phyloP scores from a whole-genome alignment of 2,113 vertebrate genomes.

The Mixornis gularis region DNA sequence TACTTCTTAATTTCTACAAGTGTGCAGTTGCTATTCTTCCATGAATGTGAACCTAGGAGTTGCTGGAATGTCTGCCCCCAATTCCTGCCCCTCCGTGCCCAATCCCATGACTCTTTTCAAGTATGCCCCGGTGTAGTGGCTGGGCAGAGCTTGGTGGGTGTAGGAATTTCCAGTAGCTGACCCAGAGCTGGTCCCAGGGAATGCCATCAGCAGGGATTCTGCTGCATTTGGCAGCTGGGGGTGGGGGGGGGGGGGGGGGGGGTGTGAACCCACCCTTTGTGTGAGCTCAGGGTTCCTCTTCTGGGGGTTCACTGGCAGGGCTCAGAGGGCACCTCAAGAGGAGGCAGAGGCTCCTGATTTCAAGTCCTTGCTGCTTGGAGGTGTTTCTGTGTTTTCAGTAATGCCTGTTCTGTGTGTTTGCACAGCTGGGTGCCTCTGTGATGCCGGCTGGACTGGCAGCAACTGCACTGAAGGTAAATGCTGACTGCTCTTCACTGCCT shows the following conservation, averaged over 20 bases:
- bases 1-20: neutral
- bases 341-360: neutral
- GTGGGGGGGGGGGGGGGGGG: rapidly evolving
- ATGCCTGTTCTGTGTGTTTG: slow-evolving; percentile 6
- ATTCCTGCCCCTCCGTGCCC: neutral
- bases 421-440: slow-evolving; percentile 85
- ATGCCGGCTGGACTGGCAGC: slow-evolving; percentile 84
- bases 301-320: neutral
- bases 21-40: neutral
- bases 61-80: rapidly evolving
- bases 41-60: neutral
- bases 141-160: neutral
- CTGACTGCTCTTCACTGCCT: neutral
- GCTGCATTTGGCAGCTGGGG: neutral
- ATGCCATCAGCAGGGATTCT: neutral
- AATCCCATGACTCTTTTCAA: rapidly evolving
- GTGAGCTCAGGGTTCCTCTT: neutral
- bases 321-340: neutral
- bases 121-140: neutral
- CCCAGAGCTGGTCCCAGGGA: neutral
- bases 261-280: neutral
- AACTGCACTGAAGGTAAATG: slow-evolving; percentile 85
- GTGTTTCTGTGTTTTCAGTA: neutral
- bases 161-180: neutral
- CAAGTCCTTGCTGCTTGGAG: neutral